Base-by-base conservation (phyloP, 2,113 vertebrate genomes). In the Odobenus rosmarus region DNA sequence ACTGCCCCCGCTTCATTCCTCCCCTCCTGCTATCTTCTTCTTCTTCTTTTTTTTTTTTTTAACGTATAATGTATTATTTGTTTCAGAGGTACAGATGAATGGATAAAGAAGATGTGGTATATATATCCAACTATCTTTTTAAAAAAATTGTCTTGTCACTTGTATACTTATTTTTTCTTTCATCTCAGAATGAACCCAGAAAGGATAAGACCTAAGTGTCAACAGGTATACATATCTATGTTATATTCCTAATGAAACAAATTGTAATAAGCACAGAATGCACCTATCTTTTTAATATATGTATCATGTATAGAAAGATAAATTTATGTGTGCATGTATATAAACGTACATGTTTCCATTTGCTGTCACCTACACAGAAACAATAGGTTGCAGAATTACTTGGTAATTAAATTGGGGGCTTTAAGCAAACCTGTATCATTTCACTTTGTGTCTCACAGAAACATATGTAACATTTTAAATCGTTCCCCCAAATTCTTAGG, bases 261-360 rank as follows among this genome's bases (percentile, higher is more conserved):
- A 51, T 28, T 46, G 0, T 7, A 64, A 69, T 62, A 71, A 79
- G 8, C 39, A 7, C 0, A 23, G 11, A 4, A 16, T 3, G 18
- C 83, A 1, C 7, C 14, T 19, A 16, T 14, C 33, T 26, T 11
- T 71, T 80, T 10, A 61, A 79, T 19, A 49, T 4, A 42, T 24
- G 5, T 64, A 39, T 51, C 15, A 7, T 15, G 14, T 11, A 90
- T 1, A 61, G 14, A 69, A 36, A 82, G 21, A 62, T 16, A 19
- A 42, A 87, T 55, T 57, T 84, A 39, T 31, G 42, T 0, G 1
- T 39, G 4, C 10, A 4, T 42, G 5, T 12, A 6, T 71, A 21
- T 14, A 81, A 21, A 51, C 15, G 10, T 23, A 21, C 11, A 23
- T 7, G 24, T 61, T 42, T 16, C 39, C 5, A 74, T 28, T 67